Evolutionary conservation across 92 coral and sea anemone species (phyloP), one percentile per base, ranked within the genome.

Genomic region (Paramuricea clavata): DNA sequence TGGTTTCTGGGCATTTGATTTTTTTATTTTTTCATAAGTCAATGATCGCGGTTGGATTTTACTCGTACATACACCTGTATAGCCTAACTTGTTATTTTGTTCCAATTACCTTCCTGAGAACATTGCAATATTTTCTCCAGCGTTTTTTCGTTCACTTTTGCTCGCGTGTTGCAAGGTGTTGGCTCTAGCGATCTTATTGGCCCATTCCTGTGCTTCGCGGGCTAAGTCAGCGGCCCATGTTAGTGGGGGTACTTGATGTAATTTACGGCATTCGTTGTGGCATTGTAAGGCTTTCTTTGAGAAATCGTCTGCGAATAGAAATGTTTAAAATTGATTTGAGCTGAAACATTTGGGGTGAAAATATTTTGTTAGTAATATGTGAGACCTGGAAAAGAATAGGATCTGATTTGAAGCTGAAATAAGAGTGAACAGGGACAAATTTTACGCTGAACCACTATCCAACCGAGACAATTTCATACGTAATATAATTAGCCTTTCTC

Each of bases 161-260:
- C 52, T 72, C 30, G 78, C 78, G 41, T 72, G 78, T 19, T 72
- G 50, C 28, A 72, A 21, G 0, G 52, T 72, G 28, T 72, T 72
- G 54, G 57, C 57, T 22, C 22, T 35, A 12, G 78, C 78, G 41
- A 72, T 35, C 50, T 72, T 72, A 72, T 72, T 44, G 33, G 34
- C 78, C 78, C 78, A 72, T 17, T 39, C 28, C 52, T 72, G 78
- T 22, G 78, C 78, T 16, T 72, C 78, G 28, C 78, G 50, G 78
- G 78, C 78, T n/a, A 72, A 23, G 15, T 72, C 57, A 22, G 50
- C 57, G 52, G 78, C 32, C 78, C 78, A 72, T 72, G 22, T 42
- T 13, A 72, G 78, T 0, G 52, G 52, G 0, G 78, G 32, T 72
- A 72, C 78, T 72, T 72, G 49, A 23, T 72, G 78, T 39, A 15